Conservation (phyloP, 2,888 invertebrate genomes). For the Frankliniella intonsa region DNA sequence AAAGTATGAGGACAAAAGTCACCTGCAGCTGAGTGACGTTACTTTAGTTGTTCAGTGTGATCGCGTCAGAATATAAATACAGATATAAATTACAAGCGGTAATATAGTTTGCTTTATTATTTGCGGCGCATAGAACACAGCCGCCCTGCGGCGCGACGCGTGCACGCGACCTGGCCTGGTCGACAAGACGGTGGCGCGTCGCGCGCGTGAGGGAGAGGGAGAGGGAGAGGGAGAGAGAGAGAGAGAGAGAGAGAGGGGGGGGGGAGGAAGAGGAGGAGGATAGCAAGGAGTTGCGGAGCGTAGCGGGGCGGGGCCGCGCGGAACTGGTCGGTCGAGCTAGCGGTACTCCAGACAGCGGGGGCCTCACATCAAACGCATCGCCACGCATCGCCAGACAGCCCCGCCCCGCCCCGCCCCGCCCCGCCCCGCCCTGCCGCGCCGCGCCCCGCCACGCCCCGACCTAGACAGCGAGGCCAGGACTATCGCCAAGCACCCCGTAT, state of each 20-base stretch:
- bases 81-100: too few species aligned
- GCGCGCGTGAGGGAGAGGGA: background rate
- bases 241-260: background rate
- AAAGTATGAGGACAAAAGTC: too few species aligned
- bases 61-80: too few species aligned
- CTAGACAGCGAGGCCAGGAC: too few species aligned
- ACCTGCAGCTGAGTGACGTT: too few species aligned
- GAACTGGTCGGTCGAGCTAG: background rate
- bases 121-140: too few species aligned
- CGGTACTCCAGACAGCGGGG: background rate
- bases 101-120: too few species aligned
- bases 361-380: background rate
- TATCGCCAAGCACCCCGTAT: too few species aligned
- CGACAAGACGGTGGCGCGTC: background rate
- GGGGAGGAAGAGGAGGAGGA: background rate
- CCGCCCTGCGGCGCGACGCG: background rate
- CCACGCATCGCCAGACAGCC: background rate
- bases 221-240: background rate
- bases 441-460: background rate
- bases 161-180: too few species aligned
- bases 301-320: background rate
- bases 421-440: background rate
- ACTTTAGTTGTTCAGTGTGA: too few species aligned
- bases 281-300: background rate
- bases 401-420: background rate